Evolutionary conservation across 1,140 invertebrate species (phyloP).

Genomic region (Leptopilina clavipes): DNA sequence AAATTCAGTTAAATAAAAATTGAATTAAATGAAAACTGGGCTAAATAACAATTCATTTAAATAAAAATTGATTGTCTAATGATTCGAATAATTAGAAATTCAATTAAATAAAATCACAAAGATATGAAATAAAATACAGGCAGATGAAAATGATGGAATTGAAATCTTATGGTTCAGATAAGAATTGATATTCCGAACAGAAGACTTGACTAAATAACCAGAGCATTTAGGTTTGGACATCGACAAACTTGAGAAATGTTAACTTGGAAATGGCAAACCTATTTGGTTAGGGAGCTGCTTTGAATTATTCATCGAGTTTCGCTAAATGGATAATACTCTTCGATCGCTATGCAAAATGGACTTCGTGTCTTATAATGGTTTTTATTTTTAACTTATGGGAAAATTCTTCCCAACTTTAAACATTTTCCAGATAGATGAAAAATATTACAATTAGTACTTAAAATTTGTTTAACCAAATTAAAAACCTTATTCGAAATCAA

Average conservation of each 20-base stretch:
- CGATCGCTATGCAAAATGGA: slow-evolving; percentile 26
- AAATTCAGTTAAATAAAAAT: no score
- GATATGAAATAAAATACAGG: no score
- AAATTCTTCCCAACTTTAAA: not conserved
- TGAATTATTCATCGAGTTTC: slow-evolving; percentile 32
- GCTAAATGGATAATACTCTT: slow-evolving; percentile 25
- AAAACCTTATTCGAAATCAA: no score
- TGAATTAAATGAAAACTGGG: no score
- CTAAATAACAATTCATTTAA: no score
- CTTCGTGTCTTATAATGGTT: not conserved
- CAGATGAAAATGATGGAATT: no score
- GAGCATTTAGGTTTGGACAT: slow-evolving; percentile 9
- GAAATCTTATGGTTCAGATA: no score
- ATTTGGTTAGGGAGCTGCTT: not conserved
- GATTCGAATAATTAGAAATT: no score
- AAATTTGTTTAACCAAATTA: no score
- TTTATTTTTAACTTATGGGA: slow-evolving; percentile 7
- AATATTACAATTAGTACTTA: no score
- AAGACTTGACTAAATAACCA: not conserved
- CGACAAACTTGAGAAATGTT: slow-evolving; percentile 8
- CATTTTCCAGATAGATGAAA: no score
- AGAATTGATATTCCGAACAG: not conserved
- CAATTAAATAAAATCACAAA: not conserved
- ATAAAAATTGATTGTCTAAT: no score
- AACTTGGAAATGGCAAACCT: slow-evolving; percentile 27